These are phyloP conservation scores for Spongilla lacustris DNA, from an alignment of 37 sponge, comb jelly and placozoan genomes.

Conservation along the genomic window DNA sequence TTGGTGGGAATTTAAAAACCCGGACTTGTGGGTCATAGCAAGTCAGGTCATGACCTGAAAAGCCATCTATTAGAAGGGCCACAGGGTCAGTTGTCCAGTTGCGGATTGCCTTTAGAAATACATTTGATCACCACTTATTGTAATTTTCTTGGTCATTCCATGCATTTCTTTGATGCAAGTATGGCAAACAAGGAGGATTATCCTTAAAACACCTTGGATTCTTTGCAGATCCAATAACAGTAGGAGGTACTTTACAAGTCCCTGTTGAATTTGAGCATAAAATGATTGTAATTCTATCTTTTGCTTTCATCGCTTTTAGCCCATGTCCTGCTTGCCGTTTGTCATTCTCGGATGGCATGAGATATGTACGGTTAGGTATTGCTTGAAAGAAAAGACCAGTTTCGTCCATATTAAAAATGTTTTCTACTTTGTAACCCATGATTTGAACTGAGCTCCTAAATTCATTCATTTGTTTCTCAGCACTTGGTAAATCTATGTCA, in stretches of 20 bases:
- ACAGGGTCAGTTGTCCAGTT: background rate
- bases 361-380: constrained; percentile 34
- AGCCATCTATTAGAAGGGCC: background rate
- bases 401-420: constrained; percentile 64
- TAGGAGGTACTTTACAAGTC: background rate
- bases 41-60: background rate
- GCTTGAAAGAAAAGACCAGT: constrained; percentile 51
- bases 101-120: background rate
- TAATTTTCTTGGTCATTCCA: background rate
- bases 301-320: background rate
- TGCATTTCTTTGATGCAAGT: background rate
- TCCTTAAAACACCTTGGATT: background rate
- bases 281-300: background rate
- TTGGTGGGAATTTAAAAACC: constrained; percentile 50
- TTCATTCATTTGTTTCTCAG: constrained; percentile 44
- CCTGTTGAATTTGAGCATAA: background rate
- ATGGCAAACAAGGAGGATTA: background rate
- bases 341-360: background rate
- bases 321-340: background rate
- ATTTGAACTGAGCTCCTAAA: constrained; percentile 28
- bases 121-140: background rate
- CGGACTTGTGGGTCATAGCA: background rate
- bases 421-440: constrained; percentile 20
- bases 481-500: constrained; percentile 33
- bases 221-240: background rate